Percentiles rank a stretch among this genome's conserved stretches.
These are phyloP conservation scores for Macaca nemestrina DNA, from an alignment of 2,113 vertebrate species.

Conservation along the genomic window DNA sequence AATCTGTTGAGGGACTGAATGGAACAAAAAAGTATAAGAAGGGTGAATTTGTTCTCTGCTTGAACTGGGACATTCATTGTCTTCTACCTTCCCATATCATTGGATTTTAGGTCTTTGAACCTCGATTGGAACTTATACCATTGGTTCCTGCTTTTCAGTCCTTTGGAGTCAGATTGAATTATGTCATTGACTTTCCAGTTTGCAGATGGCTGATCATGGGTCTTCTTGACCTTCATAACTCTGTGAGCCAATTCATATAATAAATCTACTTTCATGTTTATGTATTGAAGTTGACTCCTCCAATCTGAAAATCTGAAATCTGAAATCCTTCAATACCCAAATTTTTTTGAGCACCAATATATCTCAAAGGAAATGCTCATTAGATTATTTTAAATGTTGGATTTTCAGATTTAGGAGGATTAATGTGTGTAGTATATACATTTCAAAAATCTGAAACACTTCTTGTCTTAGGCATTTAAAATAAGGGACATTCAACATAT, in stretches of 20 bases:
- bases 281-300: not conserved
- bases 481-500: not conserved
- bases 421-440: not conserved
- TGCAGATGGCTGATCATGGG: not conserved
- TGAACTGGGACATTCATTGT: not conserved
- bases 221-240: not conserved
- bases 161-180: not conserved
- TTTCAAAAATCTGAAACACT: not conserved
- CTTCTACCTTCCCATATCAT: not conserved
- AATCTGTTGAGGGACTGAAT: not conserved
- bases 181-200: not conserved
- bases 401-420: not conserved
- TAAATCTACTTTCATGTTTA: not conserved
- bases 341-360: not conserved
- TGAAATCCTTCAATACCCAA: not conserved
- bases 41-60: fast-evolving
- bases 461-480: not conserved
- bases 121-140: too few species aligned
- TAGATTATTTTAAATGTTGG: not conserved
- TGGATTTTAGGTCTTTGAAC: not conserved
- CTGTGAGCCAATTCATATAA: not conserved
- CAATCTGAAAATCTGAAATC: not conserved
- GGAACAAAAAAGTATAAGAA: not conserved
- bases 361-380: not conserved
- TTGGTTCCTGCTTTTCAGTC: not conserved